phyloP scores from a whole-genome alignment of 2,797 vertebrate genomes.

The Hapalemur alaotrensis region DNA sequence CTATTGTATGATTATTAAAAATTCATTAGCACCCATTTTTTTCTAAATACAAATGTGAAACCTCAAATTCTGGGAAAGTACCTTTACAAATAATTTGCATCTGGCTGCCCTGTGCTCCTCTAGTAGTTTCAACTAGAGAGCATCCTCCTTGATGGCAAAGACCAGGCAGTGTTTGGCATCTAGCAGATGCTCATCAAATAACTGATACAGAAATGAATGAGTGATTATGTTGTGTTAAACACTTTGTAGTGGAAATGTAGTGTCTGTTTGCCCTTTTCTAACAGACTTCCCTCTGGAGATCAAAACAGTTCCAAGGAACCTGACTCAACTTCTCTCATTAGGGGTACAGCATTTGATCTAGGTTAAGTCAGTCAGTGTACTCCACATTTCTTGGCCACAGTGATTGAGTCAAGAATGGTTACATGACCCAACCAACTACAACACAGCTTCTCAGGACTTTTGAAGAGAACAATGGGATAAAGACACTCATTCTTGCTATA shows the following conservation, averaged over 20 bases:
- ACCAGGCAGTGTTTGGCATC: neutral
- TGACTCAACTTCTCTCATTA: constrained; percentile 6
- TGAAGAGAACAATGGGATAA: neutral
- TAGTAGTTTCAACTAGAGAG: neutral
- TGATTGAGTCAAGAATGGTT: neutral
- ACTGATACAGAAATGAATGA: neutral
- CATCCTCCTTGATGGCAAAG: neutral
- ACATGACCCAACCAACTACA: neutral
- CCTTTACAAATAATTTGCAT: constrained; percentile 26
- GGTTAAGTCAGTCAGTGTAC: neutral
- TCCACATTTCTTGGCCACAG: constrained; percentile 7
- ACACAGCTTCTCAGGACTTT: neutral
- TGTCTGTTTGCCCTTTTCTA: neutral
- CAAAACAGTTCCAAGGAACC: constrained; percentile 18
- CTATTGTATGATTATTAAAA: constrained; percentile 1
- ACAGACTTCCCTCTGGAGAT: neutral
- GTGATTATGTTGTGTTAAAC: neutral
- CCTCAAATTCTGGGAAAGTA: neutral
- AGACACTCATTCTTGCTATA: neutral
- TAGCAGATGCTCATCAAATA: neutral
- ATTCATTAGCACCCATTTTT: constrained; percentile 3
- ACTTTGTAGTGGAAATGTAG: neutral
- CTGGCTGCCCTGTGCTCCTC: neutral
- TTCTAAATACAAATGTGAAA: constrained; percentile 14
- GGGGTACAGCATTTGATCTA: neutral